Base-by-base conservation (phyloP, 2,113 vertebrate genomes). In the Columba livia region DNA sequence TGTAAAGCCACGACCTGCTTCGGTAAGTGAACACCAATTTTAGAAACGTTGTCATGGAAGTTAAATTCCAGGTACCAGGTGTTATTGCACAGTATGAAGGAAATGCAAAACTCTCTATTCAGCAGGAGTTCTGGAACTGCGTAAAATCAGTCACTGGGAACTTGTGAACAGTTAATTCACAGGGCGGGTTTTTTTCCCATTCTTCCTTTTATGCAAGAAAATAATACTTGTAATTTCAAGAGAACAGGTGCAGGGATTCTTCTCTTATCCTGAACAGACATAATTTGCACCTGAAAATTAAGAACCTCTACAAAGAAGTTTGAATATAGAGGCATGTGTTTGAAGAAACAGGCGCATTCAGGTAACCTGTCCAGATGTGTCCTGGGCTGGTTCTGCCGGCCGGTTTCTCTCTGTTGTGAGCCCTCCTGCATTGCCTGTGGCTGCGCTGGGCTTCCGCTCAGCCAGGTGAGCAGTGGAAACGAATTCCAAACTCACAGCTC, bases 181-280 rank as follows among this genome's bases (percentile, higher is more conserved):
- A 14, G 14, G 23, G 11, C 0, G 51, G 50, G 6, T 8, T 2
- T 24, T 71, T 12, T 5, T 9, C 1, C 6, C 7, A 5, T n/a
- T 77, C 34, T 72, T 80, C 44, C 72, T 70, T 4, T 88, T 79
- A 61, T 24, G 21, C 58, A 31, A 9, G 2, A 90, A 79, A 85
- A 71, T 67, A 79, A 20, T 31, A 20, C 42, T 32, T 69, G 50
- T 44, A 13, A 47, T 51, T 85, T 47, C 34, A 70, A 67, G 81
- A 48, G 78, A 60, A 66, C 20, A 31, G 79, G 38, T 8, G 42
- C 62, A 6, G 12, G 83, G 65, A 78, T 89, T 57, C 32, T 73
- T 9, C 50, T 73, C 14, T 71, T 51, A 26, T 20, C 48, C 53
- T 77, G 58, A 94, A 25, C 1, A 53, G 81, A 25, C 8, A 4